Evolutionary conservation across 2,797 vertebrate species (phyloP), one percentile per base, ranked within the genome.

Genomic region (Rhynchotus rufescens): DNA sequence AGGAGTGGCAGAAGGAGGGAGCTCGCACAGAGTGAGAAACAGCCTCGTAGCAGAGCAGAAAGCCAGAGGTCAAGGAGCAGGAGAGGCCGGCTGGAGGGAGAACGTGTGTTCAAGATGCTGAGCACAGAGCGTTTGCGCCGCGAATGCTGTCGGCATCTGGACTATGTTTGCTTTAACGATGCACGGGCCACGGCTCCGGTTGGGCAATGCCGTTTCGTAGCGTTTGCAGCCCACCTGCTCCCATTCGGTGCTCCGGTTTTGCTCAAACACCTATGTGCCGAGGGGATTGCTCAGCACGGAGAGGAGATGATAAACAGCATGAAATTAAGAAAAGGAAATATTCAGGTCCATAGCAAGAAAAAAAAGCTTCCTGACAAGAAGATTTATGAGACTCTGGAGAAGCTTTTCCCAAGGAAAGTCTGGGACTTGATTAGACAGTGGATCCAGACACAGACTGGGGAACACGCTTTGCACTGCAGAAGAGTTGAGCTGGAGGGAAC

Each of bases 361-460:
- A 80, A 80, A 80, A 90, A 86, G 20, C 13, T 64, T 92, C 38
- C 16, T 95, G 93, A 94, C 93, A 90, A 49, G 72, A 93, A 95
- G 91, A 95, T 95, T 96, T 89, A 96, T 95, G 72, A 94, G 52
- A 32, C 60, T 62, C 32, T 77, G 17, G 59, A 72, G 80, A 89
- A 84, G 65, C 54, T 92, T 80, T 79, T 93, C 76, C 34, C 38
- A 82, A 23, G 36, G 69, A 95, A 93, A 92, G 38, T 44, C 72
- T 84, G 69, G 56, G 60, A 88, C 49, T 71, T 82, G 59, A 90
- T 92, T 85, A 79, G 90, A 83, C 42, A 83, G 51, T 0, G 34
- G 85, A 94, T 94, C 28, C 6, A 2, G 69, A 78, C 60, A 64
- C 51, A 91, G 77, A 66, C 7, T 5, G 0, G n/a, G 73, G 75